Base-by-base conservation (phyloP, 2,113 vertebrate species). In the Festucalex cinctus region DNA sequence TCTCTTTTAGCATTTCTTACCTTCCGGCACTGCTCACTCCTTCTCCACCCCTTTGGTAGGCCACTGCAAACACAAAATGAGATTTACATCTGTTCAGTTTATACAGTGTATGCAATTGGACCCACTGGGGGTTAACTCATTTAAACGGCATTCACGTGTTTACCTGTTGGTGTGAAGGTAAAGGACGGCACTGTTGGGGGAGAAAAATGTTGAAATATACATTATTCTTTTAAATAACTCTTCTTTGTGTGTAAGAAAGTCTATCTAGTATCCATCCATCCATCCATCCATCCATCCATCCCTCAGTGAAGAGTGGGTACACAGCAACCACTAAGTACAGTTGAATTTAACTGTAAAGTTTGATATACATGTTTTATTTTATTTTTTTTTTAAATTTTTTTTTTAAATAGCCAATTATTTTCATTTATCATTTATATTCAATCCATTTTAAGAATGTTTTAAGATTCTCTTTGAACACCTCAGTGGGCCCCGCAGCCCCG, bases 121-220 rank as follows among this genome's bases (percentile, higher is more conserved):
- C 20, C 48, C 19, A 51, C 20, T 51, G 20, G 7, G 1, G 17
- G 39, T 41, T 1, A 41, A 41, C 12, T 41, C 39, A 41, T 41
- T 41, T 41, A 41, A 41, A 12, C 12, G 37, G 9, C 6, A 14
- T 16, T 6, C 9, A n/a, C 4, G n/a, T 62, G 60, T 86, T 87
- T 95, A 99, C 97, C 97, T 93, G 97, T 99, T 87, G 97, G 97
- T 86, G 97, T 99, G 92, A 99, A 99, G 87, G 96, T 98, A 92
- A 98, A 99, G 80, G 97, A 99, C 74, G 97, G 97, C 88, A 99
- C 97, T 99, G 95, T 91, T 88, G 90, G 89, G 37, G 78, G 20
- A 81, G 41, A 87, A 74, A 67, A 58, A 78, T 51, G 10, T 36
- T 24, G 0, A 36, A 14, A 57, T 44, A 22, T 10, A 61, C 14